These are phyloP conservation scores for Pygoscelis adeliae DNA, from an alignment of 2,113 vertebrate species.

Conservation along the genomic window DNA sequence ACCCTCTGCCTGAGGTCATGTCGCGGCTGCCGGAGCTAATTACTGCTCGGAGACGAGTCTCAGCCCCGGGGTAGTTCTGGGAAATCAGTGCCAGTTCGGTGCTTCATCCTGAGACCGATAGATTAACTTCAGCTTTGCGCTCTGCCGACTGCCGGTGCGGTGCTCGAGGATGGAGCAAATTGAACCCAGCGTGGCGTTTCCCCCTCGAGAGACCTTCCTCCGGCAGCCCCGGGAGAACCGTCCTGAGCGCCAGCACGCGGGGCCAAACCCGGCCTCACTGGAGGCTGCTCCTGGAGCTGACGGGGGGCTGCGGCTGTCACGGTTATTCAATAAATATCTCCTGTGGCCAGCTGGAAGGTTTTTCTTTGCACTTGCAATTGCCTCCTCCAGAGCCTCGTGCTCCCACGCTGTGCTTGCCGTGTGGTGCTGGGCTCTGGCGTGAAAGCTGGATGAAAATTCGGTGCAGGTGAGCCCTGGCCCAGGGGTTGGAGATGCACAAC, in stretches of 20 bases:
- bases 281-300: conserved; percentile 49
- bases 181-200: background rate
- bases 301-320: background rate
- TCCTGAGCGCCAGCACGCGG: conserved; percentile 38
- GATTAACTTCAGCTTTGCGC: background rate
- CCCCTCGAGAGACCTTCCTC: background rate
- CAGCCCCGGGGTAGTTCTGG: background rate
- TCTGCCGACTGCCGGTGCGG: background rate
- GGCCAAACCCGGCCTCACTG: conserved; percentile 16
- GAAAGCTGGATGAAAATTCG: background rate
- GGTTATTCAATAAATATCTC: background rate
- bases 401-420: accelerated
- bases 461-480: background rate
- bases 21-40: background rate
- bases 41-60: background rate
- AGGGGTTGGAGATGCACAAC: background rate
- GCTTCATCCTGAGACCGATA: background rate
- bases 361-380: background rate
- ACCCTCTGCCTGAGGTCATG: background rate
- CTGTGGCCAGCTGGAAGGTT: background rate
- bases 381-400: background rate
- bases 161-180: background rate
- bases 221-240: conserved; percentile 9
- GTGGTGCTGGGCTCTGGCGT: background rate
- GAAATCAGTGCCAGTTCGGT: background rate